phyloP scores from a whole-genome alignment of 2,797 vertebrate genomes.

The Sphenopsis melanotis region DNA sequence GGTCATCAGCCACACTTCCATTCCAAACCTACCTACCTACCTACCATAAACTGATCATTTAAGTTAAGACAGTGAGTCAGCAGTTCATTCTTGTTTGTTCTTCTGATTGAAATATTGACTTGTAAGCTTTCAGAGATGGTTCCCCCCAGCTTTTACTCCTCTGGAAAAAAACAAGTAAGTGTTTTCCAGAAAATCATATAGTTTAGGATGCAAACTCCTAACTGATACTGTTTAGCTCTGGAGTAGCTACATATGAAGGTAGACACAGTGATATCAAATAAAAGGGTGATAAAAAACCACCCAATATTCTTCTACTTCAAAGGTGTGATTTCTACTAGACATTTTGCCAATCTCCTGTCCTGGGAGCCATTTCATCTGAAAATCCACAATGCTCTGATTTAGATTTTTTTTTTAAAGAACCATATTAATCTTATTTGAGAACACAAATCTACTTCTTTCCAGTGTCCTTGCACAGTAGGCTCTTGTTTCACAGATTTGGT shows the following conservation, averaged over 20 bases:
- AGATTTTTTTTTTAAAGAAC: background rate
- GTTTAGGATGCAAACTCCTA: background rate
- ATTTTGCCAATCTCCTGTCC: background rate
- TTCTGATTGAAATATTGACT: background rate
- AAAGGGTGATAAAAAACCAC: accelerated
- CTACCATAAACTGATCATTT: background rate
- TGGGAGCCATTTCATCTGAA: background rate
- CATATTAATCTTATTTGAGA: background rate
- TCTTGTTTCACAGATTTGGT: background rate
- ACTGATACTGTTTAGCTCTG: background rate
- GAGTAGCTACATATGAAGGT: background rate
- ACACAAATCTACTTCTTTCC: background rate
- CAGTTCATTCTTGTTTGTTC: background rate
- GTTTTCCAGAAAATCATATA: background rate
- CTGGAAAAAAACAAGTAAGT: background rate
- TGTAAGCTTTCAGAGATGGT: background rate
- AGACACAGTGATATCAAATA: background rate
- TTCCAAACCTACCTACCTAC: background rate
- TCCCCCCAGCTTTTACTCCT: background rate
- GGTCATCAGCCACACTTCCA: background rate
- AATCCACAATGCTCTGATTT: background rate
- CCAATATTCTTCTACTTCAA: background rate
- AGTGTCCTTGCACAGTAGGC: background rate
- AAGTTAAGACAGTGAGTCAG: background rate
- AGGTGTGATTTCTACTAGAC: background rate